These are phyloP conservation scores for Triplophysa tibetana DNA, from an alignment of 2,113 vertebrate genomes.

Conservation along the genomic window DNA sequence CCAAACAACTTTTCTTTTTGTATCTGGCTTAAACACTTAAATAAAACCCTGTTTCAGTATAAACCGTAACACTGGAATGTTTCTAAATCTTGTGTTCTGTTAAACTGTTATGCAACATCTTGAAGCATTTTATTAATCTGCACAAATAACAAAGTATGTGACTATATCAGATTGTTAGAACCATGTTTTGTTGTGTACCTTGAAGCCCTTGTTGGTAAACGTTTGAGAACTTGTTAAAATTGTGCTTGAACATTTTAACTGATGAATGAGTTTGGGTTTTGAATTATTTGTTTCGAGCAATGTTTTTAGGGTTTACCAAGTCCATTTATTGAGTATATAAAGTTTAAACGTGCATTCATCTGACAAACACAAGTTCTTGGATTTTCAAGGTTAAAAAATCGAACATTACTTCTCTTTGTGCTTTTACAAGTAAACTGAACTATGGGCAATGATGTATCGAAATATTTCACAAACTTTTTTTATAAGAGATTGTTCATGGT, in stretches of 20 bases:
- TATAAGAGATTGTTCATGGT: slow-evolving; percentile 1
- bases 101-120: slow-evolving; percentile 1
- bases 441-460: neutral
- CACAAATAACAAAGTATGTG: neutral
- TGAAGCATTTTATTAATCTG: neutral
- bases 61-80: slow-evolving; percentile 52
- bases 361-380: neutral
- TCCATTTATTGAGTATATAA: neutral
- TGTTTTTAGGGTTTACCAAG: neutral
- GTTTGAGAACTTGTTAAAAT: neutral
- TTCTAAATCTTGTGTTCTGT: slow-evolving; percentile 50
- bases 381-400: neutral
- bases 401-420: neutral
- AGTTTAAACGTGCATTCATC: neutral
- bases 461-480: neutral
- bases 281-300: neutral
- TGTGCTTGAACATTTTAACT: neutral
- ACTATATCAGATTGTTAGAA: neutral
- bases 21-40: slow-evolving; percentile 63
- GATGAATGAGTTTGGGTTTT: neutral
- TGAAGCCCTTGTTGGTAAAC: neutral
- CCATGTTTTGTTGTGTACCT: neutral
- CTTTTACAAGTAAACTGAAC: neutral
- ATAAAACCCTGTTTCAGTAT: slow-evolving; percentile 69
- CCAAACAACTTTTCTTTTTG: slow-evolving; percentile 67